Evolutionary conservation across 2,113 vertebrate genomes (phyloP), one percentile per base, ranked within the genome.

Genomic region (Axis porcinus): DNA sequence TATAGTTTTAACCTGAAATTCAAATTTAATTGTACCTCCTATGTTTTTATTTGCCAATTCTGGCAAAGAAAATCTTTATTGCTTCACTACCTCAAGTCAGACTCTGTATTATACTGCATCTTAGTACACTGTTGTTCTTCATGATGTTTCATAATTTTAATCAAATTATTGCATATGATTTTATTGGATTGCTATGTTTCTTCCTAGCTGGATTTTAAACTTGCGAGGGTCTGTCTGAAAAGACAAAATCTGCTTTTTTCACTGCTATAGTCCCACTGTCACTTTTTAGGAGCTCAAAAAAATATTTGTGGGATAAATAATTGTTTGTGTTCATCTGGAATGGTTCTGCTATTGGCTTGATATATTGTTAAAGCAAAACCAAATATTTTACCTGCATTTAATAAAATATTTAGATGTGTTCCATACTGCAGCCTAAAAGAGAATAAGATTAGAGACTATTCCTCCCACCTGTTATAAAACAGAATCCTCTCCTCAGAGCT

Each of bases 391-490:
- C 43, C 12, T 74, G 40, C 36, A 96, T 11, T 52, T 95, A 96
- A 97, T 95, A 94, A 97, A 97, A 30, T 91, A 70, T 94, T 91
- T 86, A 58, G 90, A 92, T 94, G 93, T 70, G 96, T 97, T 47
- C 21, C 92, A 33, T 94, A 84, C 82, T 86, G 78, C 74, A 6
- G 28, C 54, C 17, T 89, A 86, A 70, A 97, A 95, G 81, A 87
- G 94, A 64, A 43, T 90, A 85, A 67, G 47, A 36, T 27, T 81
- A 67, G 64, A 57, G 96, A 98, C 82, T 97, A 93, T 95, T 90
- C 43, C 17, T 97, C 94, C 13, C 76, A 47, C 6, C 1, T 33
- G 13, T 45, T 78, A 78, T 12, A 78, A 17, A 85, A 62, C 62
- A 85, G 25, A 89, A 78, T 45, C 28, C 64, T 25, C 17, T 45